Base-by-base conservation (phyloP, 2,888 invertebrate species). In the Notodonta ziczac region DNA sequence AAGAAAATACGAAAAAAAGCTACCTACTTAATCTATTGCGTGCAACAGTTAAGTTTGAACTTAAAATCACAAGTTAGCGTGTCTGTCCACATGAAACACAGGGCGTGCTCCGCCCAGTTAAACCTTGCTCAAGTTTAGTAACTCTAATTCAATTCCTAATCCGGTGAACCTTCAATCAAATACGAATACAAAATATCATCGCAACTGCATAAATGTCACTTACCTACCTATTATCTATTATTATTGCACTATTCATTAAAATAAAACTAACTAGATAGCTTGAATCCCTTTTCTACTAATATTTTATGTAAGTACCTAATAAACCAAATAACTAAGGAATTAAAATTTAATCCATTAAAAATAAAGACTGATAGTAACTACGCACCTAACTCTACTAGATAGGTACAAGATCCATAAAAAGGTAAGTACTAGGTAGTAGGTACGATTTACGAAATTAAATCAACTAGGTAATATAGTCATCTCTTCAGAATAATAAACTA, bases 201-300 rank as follows among this genome's bases (percentile, higher is more conserved):
- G 46, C 57, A 7, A 57, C 44, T 60, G 46, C 42, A 51, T 35
- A 3, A 35, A 35, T 35, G 7, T 35, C 4, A 6, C 35, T 35
- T 35, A 35, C 35, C 24, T 35, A 35, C 35, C 24, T 24, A 24
- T 35, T 58, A 8, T 6, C 9, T 14, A 50, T 48, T 9, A 50
- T 50, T 50, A 67, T 44, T 60, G 57, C 62, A 58, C 62, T 73
- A 69, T 55, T 57, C 57, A 59, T 63, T 58, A 52, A n/a, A 14
- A 63, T 58, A 52, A n/a, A 14, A 63, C 52, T 51, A 51, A 62
- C 50, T 50, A 32, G 12, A 51, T 61, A 67, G 48, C 60, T 65
- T 32, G 57, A 35, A 57, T 56, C 57, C 63, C 60, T 72, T 74
- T 24, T 74, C 66, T 74, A 70, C 69, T 61, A 42, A 10, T 42